phyloP scores from a whole-genome alignment of 2,888 invertebrate species.

The Lasioglossum marginatum region DNA sequence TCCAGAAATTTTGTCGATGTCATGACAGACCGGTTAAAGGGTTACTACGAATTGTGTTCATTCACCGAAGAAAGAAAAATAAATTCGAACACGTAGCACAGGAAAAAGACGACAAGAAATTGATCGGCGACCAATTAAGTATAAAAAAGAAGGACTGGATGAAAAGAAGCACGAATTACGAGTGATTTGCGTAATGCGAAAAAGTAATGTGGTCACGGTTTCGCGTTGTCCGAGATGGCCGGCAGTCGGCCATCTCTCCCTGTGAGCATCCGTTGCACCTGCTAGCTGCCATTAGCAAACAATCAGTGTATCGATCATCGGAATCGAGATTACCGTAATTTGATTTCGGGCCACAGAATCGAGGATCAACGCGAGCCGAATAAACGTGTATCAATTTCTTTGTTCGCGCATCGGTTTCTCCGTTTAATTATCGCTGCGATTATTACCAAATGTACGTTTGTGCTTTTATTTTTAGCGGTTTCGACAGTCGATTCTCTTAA shows the following conservation, averaged over 20 bases:
- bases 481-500: no score
- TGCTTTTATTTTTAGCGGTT: no score
- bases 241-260: background rate
- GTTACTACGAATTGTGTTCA: background rate
- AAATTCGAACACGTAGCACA: background rate
- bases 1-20: no score
- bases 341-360: conserved; percentile 22
- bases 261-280: conserved; percentile 29
- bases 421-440: background rate
- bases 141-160: background rate
- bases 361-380: background rate
- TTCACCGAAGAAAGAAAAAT: background rate
- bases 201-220: conserved; percentile 22
- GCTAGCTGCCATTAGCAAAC: conserved; percentile 45
- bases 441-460: background rate
- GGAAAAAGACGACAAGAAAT: background rate
- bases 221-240: conserved; percentile 12
- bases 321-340: conserved; percentile 45
- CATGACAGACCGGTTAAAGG: background rate
- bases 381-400: background rate
- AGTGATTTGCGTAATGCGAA: conserved; percentile 36
- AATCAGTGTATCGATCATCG: conserved; percentile 50
- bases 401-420: background rate
- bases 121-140: background rate
- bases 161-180: conserved; percentile 1